Base-by-base conservation (phyloP, 2,113 vertebrate genomes). In the Phyllopteryx taeniolatus region DNA sequence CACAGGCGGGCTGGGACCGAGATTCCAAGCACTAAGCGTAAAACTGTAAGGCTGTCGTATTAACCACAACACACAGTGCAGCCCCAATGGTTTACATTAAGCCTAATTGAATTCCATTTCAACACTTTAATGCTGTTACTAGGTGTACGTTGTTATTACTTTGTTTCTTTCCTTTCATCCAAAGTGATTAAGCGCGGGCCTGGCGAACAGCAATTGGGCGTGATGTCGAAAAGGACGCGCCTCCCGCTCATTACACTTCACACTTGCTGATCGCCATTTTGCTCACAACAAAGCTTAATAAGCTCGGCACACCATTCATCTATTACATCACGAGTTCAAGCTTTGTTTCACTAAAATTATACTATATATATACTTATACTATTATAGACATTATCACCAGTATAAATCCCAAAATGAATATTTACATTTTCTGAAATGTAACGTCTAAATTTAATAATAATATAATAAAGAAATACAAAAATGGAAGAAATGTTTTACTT, bases 221-320 rank as follows among this genome's bases (percentile, higher is more conserved):
- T 62, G 69, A 73, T 61, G 39, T 15, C 63, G 79, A 65, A 27
- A 64, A 62, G 20, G 61, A 44, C 42, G 64, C 35, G 56, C 67
- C 17, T 67, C 14, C 6, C 33, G 66, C 68, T 79, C 76, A n/a
- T 79, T 81, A 83, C 17, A 78, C 78, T 74, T 71, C 61, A 78
- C 83, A 87, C 79, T 83, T 83, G 79, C 84, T 86, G 83, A 85
- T 82, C 82, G 80, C 79, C 87, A 87, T 88, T 90, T 89, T 88
- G 77, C 64, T 31, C 10, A 39, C 53, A 57, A 11, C 43, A 12
- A 9, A 64, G 42, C 33, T 0, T 19, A 57, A 39, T 39, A 10
- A 31, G 2, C 19, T 33, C 61, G 62, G 64, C 60, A 46, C 39
- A 59, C 11, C 71, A 46, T 22, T 44, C 5, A 17, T 11, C 22